Conservation (phyloP, 1,140 invertebrate species). For the Hyles euphorbiae region DNA sequence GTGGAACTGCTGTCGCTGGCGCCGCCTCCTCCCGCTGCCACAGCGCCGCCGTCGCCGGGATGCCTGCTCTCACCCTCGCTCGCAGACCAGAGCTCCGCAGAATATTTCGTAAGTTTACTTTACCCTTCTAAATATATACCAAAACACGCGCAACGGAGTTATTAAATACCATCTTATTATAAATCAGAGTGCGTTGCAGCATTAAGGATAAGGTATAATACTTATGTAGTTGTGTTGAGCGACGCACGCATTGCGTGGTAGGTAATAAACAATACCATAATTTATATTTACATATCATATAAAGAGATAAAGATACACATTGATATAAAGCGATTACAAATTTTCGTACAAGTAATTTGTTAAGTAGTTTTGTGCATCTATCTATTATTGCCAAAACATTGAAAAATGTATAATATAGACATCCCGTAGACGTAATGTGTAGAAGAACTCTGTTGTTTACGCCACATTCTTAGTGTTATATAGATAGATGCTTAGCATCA, state of each 20-base stretch:
- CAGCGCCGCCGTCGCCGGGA: conserved; percentile 61
- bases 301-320: no score
- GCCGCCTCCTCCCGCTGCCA: conserved; percentile 69
- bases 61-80: conserved; percentile 60
- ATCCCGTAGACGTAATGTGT: no score
- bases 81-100: conserved; percentile 57
- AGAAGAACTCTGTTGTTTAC: no score
- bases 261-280: no score
- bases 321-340: no score
- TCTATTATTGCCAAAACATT: no score
- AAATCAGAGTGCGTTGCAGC: conserved; percentile 7
- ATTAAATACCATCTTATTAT: conserved; percentile 15
- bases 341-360: no score
- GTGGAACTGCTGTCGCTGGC: conserved; percentile 70
- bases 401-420: no score
- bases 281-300: no score
- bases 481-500: no score
- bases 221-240: conserved; percentile 13
- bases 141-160: background rate
- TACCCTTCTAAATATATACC: conserved; percentile 6
- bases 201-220: conserved; percentile 11
- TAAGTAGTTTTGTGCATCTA: no score
- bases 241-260: conserved; percentile 7
- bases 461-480: no score
- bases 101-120: conserved; percentile 62